Evolutionary conservation across 1,140 invertebrate genomes (phyloP).

Genomic region (Diachasmimorpha longicaudata): DNA sequence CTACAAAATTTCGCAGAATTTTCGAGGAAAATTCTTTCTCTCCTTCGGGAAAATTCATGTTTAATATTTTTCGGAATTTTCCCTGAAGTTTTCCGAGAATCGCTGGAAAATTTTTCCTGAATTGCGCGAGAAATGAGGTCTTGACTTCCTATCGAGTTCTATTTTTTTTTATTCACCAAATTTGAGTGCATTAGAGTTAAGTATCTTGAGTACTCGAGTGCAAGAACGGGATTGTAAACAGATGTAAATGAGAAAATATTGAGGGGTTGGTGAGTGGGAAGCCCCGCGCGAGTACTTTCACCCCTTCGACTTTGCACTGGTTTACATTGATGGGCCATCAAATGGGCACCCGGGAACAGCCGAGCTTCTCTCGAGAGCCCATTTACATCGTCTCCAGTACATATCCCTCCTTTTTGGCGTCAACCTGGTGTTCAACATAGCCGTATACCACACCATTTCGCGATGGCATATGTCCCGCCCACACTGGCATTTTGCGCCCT

Average conservation of each 20-base stretch:
- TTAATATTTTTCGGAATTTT: too few species aligned
- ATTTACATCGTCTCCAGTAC: conserved; percentile 39
- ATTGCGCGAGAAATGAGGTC: too few species aligned
- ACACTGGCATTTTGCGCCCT: conserved; percentile 30
- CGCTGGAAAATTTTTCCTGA: too few species aligned
- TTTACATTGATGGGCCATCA: conserved; percentile 56
- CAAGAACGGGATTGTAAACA: background rate
- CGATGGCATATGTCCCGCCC: conserved; percentile 37
- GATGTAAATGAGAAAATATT: background rate
- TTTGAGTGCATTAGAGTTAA: background rate
- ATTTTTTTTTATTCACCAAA: background rate
- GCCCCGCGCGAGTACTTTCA: background rate
- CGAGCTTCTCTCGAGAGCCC: conserved; percentile 40
- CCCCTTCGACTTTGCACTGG: conserved; percentile 49
- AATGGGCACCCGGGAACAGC: conserved; percentile 48
- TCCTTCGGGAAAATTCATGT: too few species aligned
- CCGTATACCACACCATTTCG: conserved; percentile 1
- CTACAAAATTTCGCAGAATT: too few species aligned
- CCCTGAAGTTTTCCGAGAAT: too few species aligned
- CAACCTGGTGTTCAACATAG: background rate
- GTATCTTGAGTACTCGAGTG: background rate
- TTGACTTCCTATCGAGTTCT: background rate
- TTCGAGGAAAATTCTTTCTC: too few species aligned
- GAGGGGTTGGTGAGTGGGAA: background rate
- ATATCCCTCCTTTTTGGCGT: conserved; percentile 3